Base-by-base conservation (phyloP, 2,113 vertebrate species). In the Erinaceus europaeus region DNA sequence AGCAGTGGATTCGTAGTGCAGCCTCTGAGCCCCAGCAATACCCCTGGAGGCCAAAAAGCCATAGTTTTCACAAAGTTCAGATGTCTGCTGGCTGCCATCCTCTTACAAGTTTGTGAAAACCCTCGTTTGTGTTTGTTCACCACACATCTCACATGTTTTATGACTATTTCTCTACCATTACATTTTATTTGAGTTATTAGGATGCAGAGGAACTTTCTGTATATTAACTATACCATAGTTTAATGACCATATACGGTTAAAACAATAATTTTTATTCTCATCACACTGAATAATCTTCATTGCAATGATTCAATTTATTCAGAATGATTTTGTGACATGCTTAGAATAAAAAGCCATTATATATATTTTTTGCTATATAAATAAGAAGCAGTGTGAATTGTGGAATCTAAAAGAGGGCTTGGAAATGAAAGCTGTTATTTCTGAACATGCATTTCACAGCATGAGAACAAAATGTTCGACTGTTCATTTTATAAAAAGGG, bases 401-500 rank as follows among this genome's bases (percentile, higher is more conserved):
- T 65, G 29, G 77, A 67, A 61, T 81, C 80, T 75, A 65, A 68
- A 59, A 48, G 34, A 65, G 40, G 53, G 62, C 52, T 21, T 83
- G 11, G 46, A 80, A 83, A 84, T 32, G 6, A 52, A 93, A 86
- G 68, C 3, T 59, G 50, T 73, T 90, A 91, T 90, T 86, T 95
- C 84, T 84, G 68, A 91, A 77, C 42, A 65, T 86, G 62, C 34
- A 50, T 80, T 86, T 90, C 68, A 44, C 59, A 71, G 68, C 20
- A 48, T 27, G 52, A 84, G 84, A 48, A 91, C 57, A 81, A 88
- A 91, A 84, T 92, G 32, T 89, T 86, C 77, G 86, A 68, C 72
- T 86, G 69, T 86, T 92, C 84, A 90, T 48, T 93, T 92, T 84
- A 77, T 61, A 77, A 59, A 40, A 57, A 81, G 59, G 80, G 68